Evolutionary conservation across 2,888 invertebrate species (phyloP), one percentile per base, ranked within the genome.

Genomic region (Myopa tessellatipennis): DNA sequence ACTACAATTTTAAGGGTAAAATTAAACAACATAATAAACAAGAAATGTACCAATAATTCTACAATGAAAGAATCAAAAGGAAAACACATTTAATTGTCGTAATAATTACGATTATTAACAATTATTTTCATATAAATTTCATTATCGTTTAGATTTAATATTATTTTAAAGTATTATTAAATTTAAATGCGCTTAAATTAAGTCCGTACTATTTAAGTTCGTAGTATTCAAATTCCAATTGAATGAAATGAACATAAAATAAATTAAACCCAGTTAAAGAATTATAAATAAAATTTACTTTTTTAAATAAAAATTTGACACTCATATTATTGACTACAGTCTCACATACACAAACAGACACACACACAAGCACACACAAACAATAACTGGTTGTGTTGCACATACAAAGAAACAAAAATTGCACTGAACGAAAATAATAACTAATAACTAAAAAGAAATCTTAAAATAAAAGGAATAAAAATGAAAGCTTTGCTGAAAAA

Each of bases 81-180:
- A 26, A 26, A 26, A 26, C 26, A 26, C 26, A 26, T 1, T 26
- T 26, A 2, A 26, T 26, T 26, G 26, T 26, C 1, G 2, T 26
- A 26, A 26, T 26, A 26, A 26, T 26, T 26, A 26, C 26, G 26
- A 26, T 26, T 26, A 26, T 26, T 26, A 26, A 26, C 26, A 26
- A 26, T 26, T 26, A 26, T 26, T 26, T 26, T 26, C 26, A 2
- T 26, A 26, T 26, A 45, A 45, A 10, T 8, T 45, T 10, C 45
- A 45, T 10, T 45, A 6, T 45, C 45, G 3, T 36, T 14, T 65
- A 34, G 38, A 36, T 65, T 34, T 65, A 16, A 10, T 55, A 16
- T 36, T 38, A 34, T 10, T 6, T n/a, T 68, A 68, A 68, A 68
- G 67, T 74, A 65, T 74, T 65, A 63, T 55, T 50, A 63, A 65